Conservation (phyloP, 2,888 invertebrate genomes). For the Oscheius sp. region DNA sequence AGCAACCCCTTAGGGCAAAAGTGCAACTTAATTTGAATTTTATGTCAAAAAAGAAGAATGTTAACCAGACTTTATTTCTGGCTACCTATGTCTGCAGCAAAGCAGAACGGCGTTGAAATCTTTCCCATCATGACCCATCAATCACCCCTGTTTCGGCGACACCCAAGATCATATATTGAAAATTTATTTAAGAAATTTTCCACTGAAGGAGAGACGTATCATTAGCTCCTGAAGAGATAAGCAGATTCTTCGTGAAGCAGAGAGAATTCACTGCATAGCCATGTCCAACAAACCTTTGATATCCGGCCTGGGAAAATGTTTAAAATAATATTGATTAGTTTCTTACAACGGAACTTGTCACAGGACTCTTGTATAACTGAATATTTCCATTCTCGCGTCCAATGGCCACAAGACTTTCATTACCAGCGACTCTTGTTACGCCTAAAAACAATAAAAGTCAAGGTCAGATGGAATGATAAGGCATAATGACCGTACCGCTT, state of each 20-base stretch:
- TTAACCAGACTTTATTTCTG: too few species aligned
- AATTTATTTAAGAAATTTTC: slow-evolving; percentile 1
- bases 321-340: not conserved
- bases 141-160: not conserved
- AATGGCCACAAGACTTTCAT: slow-evolving; percentile 32
- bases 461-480: not conserved
- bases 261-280: slow-evolving; percentile 17
- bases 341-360: slow-evolving; percentile 37
- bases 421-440: slow-evolving; percentile 25
- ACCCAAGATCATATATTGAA: not conserved
- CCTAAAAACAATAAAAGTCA: slow-evolving; percentile 7
- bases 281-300: slow-evolving; percentile 40
- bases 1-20: too few species aligned
- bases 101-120: slow-evolving; percentile 5
- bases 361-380: slow-evolving; percentile 40
- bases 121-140: slow-evolving; percentile 7
- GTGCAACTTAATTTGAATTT: too few species aligned
- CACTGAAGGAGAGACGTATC: slow-evolving; percentile 19
- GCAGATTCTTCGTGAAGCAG: slow-evolving; percentile 5
- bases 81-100: too few species aligned
- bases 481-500: slow-evolving; percentile 26
- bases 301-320: slow-evolving; percentile 37
- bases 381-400: slow-evolving; percentile 47
- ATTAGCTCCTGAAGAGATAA: slow-evolving; percentile 6
- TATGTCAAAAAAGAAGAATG: too few species aligned